Conservation (phyloP, 2,797 vertebrate species). For the Amblyraja radiata region DNA sequence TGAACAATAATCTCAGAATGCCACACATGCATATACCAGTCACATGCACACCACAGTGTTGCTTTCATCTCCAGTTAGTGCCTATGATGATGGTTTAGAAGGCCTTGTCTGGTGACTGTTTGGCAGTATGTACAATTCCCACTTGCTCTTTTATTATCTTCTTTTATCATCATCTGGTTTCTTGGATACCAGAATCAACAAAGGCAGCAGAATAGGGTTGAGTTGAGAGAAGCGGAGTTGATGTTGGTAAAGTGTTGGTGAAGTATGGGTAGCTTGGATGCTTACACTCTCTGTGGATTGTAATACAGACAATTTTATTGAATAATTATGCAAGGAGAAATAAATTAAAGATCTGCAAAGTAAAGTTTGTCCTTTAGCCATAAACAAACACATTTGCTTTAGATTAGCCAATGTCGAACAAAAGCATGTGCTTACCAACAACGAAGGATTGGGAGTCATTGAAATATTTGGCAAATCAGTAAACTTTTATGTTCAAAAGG, state of each 20-base stretch:
- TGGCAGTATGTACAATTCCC: no score
- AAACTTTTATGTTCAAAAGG: background rate
- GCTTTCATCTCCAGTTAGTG: background rate
- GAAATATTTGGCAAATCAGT: background rate
- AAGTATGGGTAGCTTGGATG: no score
- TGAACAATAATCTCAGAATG: no score
- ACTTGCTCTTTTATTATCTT: no score
- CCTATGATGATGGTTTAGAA: background rate
- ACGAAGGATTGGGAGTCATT: background rate
- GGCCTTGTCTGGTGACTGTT: no score
- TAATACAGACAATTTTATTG: background rate
- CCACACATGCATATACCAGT: no score
- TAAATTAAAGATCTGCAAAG: conserved; percentile 6
- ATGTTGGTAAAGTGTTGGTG: no score
- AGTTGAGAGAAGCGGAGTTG: no score
- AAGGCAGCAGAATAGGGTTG: no score
- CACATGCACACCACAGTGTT: background rate
- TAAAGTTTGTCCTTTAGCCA: background rate
- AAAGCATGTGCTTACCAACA: background rate
- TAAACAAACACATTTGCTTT: background rate
- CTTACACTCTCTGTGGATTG: no score
- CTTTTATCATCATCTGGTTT: no score
- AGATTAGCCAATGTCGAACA: background rate
- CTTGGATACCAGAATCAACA: no score
- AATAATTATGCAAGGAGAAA: background rate